These are phyloP conservation scores for Linyphia triangularis DNA, from an alignment of 2,888 invertebrate genomes.

Conservation along the genomic window DNA sequence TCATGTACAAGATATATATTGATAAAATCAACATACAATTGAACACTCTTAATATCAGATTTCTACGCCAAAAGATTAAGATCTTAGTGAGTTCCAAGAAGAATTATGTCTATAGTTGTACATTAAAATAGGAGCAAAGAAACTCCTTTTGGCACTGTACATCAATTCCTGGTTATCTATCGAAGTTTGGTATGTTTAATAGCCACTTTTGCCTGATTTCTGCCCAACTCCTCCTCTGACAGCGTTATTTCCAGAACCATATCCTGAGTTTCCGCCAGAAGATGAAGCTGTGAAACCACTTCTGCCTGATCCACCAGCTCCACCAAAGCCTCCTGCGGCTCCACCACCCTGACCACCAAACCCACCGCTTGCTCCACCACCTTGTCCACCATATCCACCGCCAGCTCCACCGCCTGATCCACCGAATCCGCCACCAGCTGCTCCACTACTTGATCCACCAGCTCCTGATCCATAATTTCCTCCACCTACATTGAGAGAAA, in stretches of 20 bases:
- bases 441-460: not conserved
- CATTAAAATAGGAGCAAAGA: not conserved
- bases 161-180: not conserved
- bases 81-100: not conserved
- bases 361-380: slow-evolving; percentile 5
- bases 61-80: not conserved
- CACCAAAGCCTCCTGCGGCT: not conserved
- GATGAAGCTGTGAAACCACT: not conserved
- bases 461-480: not conserved
- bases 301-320: not conserved
- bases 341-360: not conserved
- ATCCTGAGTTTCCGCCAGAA: not conserved
- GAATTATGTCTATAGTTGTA: not conserved
- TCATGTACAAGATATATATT: not conserved
- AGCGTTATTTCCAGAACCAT: too few relatives aligned
- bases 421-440: not conserved
- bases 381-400: not conserved
- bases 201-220: slow-evolving; percentile 20
- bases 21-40: too few relatives aligned
- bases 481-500: not conserved
- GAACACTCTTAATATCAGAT: too few relatives aligned
- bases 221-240: slow-evolving; percentile 21
- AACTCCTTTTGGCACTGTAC: not conserved
- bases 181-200: not conserved
- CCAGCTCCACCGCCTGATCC: not conserved